A percentile compares a stretch with the other conserved stretches of the same genome.
Evolutionary conservation across 2,888 invertebrate genomes (phyloP).

Genomic region (Himalopsyche tibetana): DNA sequence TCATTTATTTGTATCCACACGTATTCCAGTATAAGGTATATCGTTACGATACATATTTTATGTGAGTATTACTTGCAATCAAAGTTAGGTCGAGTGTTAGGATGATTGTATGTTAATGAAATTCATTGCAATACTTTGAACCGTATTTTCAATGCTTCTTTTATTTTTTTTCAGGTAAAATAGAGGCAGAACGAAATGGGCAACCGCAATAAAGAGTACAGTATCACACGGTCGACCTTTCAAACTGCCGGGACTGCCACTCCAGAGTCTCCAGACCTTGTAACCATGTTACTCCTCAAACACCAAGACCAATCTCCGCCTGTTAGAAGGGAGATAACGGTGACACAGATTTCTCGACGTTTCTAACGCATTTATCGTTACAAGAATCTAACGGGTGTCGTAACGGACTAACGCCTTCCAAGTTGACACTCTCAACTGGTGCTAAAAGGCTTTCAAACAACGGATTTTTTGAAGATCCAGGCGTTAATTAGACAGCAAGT

Average conservation of each 20-base stretch:
- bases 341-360: slow-evolving; percentile 48
- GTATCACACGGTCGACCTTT: slow-evolving; percentile 7
- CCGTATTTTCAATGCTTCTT: background rate
- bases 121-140: no score
- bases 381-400: slow-evolving; percentile 15
- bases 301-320: slow-evolving; percentile 38
- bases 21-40: no score
- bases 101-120: no score
- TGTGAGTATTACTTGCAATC: no score
- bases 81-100: no score
- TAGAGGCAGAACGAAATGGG: slow-evolving; percentile 44
- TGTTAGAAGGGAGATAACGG: slow-evolving; percentile 57
- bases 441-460: slow-evolving; percentile 32
- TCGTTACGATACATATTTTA: no score
- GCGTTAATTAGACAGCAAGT: slow-evolving; percentile 48
- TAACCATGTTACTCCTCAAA: slow-evolving; percentile 36
- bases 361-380: slow-evolving; percentile 52
- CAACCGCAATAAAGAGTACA: background rate
- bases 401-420: slow-evolving; percentile 18
- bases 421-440: background rate
- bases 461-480: slow-evolving; percentile 37
- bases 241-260: slow-evolving; percentile 52
- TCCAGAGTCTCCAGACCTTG: slow-evolving; percentile 36
- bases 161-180: slow-evolving; percentile 16
- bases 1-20: no score